These are phyloP conservation scores for Hippolais icterina DNA, from an alignment of 2,113 vertebrate genomes.

Conservation along the genomic window DNA sequence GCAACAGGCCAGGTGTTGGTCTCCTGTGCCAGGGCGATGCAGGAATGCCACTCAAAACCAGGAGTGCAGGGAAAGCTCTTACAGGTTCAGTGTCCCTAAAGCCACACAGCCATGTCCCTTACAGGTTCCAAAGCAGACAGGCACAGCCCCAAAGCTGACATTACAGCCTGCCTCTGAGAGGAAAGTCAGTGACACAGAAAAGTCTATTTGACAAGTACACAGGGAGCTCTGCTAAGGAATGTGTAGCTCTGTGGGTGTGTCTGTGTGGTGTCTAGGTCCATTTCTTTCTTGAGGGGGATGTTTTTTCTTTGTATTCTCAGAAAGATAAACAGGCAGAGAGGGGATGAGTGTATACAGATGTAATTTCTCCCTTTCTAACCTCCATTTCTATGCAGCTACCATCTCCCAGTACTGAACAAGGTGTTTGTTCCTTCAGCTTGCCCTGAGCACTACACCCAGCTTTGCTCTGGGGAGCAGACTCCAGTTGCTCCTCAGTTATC, in stretches of 20 bases:
- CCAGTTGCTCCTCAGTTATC: not conserved
- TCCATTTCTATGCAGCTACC: not conserved
- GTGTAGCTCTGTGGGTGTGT: not conserved
- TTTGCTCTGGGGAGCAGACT: not conserved
- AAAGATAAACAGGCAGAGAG: not conserved
- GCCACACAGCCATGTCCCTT: not conserved
- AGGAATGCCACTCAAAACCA: not conserved
- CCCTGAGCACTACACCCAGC: not conserved
- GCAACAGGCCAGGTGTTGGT: not conserved
- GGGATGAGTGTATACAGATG: not conserved
- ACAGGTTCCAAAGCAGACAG: not conserved
- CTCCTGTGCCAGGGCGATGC: not conserved
- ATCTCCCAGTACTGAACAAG: not conserved
- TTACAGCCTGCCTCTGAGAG: not conserved
- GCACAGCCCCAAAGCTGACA: not conserved
- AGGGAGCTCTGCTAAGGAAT: not conserved
- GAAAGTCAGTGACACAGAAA: slow-evolving; percentile 30
- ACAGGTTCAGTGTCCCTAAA: not conserved
- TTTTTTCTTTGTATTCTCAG: not conserved
- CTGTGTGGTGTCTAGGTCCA: not conserved
- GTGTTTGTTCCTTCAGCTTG: not conserved
- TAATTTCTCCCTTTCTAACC: not conserved
- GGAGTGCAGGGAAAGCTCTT: not conserved
- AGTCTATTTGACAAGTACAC: slow-evolving; percentile 14
- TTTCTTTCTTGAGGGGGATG: not conserved